Evolutionary conservation across 2,888 invertebrate genomes (phyloP).

Genomic region (Spodoptera exigua): DNA sequence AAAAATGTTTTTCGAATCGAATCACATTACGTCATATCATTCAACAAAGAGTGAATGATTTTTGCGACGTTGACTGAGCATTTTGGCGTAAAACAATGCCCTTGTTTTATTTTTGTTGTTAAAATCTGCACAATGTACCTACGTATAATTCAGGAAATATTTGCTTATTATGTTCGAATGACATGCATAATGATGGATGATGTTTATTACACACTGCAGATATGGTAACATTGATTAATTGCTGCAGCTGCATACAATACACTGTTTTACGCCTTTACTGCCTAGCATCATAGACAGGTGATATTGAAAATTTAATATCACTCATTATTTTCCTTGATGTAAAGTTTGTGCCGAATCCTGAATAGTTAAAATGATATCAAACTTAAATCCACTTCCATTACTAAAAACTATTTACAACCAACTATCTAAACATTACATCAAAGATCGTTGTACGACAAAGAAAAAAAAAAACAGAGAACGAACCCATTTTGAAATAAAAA

Average conservation of each 20-base stretch:
- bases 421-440: too few species aligned
- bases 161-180: not conserved
- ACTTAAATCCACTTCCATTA: too few species aligned
- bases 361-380: too few species aligned
- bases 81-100: slow-evolving; percentile 8
- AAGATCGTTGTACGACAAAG: too few species aligned
- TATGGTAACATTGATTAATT: not conserved
- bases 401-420: too few species aligned
- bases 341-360: too few species aligned
- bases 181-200: not conserved
- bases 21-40: slow-evolving; percentile 31
- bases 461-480: too few species aligned
- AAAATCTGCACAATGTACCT: not conserved
- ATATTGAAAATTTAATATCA: too few species aligned
- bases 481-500: not conserved
- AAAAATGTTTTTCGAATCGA: slow-evolving; percentile 30
- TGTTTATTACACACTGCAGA: not conserved
- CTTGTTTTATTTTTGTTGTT: slow-evolving; percentile 8
- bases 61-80: slow-evolving; percentile 39
- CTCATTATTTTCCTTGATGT: too few species aligned
- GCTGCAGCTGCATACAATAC: too few species aligned
- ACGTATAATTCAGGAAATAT: slow-evolving; percentile 1
- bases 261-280: too few species aligned
- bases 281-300: too few species aligned
- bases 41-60: slow-evolving; percentile 35